phyloP scores from a whole-genome alignment of 1,140 invertebrate species.

The Hycleus phaleratus region DNA sequence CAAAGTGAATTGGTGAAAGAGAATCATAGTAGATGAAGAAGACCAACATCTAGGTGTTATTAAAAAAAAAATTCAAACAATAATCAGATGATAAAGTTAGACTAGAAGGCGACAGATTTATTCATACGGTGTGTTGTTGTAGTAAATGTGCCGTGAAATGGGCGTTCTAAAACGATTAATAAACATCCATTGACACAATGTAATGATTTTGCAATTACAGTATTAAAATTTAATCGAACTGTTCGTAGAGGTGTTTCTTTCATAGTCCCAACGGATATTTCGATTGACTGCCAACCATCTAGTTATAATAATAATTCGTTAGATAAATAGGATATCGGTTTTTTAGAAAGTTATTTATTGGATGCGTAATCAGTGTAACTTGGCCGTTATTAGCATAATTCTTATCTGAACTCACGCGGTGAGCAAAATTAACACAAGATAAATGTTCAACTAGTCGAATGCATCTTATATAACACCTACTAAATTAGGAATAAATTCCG shows the following conservation, averaged over 20 bases:
- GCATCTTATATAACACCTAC: conserved; percentile 11
- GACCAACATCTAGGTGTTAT: too few species aligned
- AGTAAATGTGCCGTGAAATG: too few species aligned
- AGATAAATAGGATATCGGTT: conserved; percentile 15
- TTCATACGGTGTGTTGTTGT: too few species aligned
- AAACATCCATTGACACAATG: background rate
- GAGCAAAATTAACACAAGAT: conserved; percentile 23
- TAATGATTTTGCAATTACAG: background rate
- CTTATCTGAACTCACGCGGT: conserved; percentile 18
- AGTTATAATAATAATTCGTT: conserved; percentile 20
- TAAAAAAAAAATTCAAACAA: too few species aligned
- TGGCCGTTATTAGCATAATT: conserved; percentile 21
- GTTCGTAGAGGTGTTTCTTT: background rate
- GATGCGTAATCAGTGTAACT: conserved; percentile 22
- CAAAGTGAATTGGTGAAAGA: conserved; percentile 7
- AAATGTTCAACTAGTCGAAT: conserved; percentile 11
- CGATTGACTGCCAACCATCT: background rate
- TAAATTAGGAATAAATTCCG: background rate
- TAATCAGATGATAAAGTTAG: too few species aligned
- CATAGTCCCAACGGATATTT: background rate
- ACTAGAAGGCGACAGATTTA: too few species aligned
- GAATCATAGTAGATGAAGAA: background rate
- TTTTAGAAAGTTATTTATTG: conserved; percentile 21
- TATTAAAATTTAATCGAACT: background rate
- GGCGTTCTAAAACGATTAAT: background rate